Base-by-base conservation (phyloP, 2,888 invertebrate species). In the Meghimatium bilineatum region DNA sequence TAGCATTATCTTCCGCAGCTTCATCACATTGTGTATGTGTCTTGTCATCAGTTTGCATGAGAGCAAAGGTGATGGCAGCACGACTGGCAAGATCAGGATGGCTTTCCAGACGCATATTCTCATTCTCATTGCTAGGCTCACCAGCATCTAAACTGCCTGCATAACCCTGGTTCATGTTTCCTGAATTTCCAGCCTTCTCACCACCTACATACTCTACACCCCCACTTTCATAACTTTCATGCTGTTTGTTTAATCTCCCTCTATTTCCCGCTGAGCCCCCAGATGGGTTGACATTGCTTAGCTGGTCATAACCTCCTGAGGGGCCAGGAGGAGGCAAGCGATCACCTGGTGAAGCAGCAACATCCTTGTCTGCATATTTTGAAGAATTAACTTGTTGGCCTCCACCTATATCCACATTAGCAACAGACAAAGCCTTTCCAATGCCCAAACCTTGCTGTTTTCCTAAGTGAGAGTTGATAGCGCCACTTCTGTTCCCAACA, bases 1-100 rank as follows among this genome's bases (percentile, higher is more conserved):
- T 93, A 75, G 93, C 93, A 87, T 92, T 91, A 82, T 93, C 93
- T 87, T 93, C 93, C 34, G 90, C 89, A 82, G 90, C 90, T 81
- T 90, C 90, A 84, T 92, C 92, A 82, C 91, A 92, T 85, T 91
- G 91, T 36, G 91, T 91, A 49, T 91, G 91, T 52, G 91, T 91
- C 85, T 89, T 91, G 14, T 91, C 92, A 82, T 92, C 92, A 20
- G 89, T 89, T 83, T 91, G 90, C 88, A 91, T 88, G 72, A 90
- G 85, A 72, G 91, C 91, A 87, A 91, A 91, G 14, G 91, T 91
- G 44, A 90, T 87, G 49, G 89, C 89, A 52, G 91, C 91, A 76
- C 88, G 87, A 86, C 91, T 91, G 32, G 85, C 86, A 29, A 81
- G 82, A 63, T 85, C 84, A 38, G 80, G 84, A n/a, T 80, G 80